Conservation (phyloP, 1,140 invertebrate species). For the Oncopeltus fasciatus region DNA sequence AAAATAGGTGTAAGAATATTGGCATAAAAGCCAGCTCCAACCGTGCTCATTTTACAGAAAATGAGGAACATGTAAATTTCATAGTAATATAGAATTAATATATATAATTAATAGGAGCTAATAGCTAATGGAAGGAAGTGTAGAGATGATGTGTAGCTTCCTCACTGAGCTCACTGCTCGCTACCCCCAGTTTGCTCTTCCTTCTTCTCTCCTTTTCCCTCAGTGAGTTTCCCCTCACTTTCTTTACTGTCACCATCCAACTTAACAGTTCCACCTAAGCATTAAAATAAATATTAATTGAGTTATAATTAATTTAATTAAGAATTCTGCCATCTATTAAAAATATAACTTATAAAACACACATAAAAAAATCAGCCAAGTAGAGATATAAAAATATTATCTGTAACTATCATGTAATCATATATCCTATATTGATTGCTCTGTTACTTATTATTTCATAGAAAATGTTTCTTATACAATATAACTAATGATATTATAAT, state of each 20-base stretch:
- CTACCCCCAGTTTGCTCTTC: background rate
- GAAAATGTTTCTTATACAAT: too few relatives aligned
- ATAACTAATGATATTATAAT: too few relatives aligned
- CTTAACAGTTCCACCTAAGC: background rate
- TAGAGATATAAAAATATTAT: too few relatives aligned
- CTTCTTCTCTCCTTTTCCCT: background rate
- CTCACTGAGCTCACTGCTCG: background rate
- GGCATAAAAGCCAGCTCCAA: background rate
- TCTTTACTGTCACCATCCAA: background rate
- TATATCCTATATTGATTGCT: too few relatives aligned
- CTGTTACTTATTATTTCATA: too few relatives aligned
- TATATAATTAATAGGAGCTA: background rate
- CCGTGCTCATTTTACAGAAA: background rate
- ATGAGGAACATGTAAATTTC: background rate
- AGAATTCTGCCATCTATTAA: too few relatives aligned
- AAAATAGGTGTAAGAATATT: too few relatives aligned
- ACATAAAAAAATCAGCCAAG: too few relatives aligned
- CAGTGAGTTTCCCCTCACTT: background rate
- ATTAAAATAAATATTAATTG: too few relatives aligned
- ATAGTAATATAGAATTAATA: background rate
- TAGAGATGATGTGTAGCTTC: background rate
- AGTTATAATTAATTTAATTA: too few relatives aligned
- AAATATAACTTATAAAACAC: too few relatives aligned
- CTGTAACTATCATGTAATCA: too few relatives aligned
- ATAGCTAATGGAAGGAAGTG: background rate